Evolutionary conservation across 2,888 invertebrate species (phyloP), one percentile per base, ranked within the genome.

Genomic region (Leucophora obtusa): DNA sequence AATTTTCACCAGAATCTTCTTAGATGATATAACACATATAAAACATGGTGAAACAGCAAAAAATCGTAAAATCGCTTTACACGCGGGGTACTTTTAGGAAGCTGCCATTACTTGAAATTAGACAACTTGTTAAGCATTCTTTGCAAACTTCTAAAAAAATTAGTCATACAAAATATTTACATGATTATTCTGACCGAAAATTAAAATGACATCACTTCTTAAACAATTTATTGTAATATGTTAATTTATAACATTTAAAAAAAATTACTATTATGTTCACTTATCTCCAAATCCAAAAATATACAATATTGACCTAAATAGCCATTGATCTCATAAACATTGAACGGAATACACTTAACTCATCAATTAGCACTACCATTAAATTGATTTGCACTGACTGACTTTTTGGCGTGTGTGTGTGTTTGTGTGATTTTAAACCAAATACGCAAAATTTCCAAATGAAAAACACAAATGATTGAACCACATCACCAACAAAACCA

Each of bases 331-430:
- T 60, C 77, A 66, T 81, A 77, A 77, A 77, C 81, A 70, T 66
- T 78, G 47, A 35, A 66, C 60, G 51, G 28, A 15, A 51, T 54
- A 70, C 81, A 70, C 81, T 81, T 74, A 81, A 70, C 60, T 70
- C 70, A 74, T 81, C 81, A 81, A 81, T 81, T 81, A 81, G 70
- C 58, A 17, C 28, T 17, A 54, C 62, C 77, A 81, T 81, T 74
- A 77, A 77, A 81, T 62, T 81, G 81, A 81, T 81, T 81, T 81
- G 81, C 73, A 54, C 59, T 54, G 60, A 69, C 21, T 58, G 28
- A 28, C 28, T 28, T 28, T 60, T 54, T 56, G 24, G 53, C 47
- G 35, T 62, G 11, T 35, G 17, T 9, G 24, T 59, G 2, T 60
- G 60, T 8, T 58, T 14, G 62, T n/a, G 5, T 54, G 5, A n/a